Percentiles rank a stretch among this genome's conserved stretches.
Evolutionary conservation across 2,888 invertebrate genomes (phyloP).

Genomic region (Acleris laterana): DNA sequence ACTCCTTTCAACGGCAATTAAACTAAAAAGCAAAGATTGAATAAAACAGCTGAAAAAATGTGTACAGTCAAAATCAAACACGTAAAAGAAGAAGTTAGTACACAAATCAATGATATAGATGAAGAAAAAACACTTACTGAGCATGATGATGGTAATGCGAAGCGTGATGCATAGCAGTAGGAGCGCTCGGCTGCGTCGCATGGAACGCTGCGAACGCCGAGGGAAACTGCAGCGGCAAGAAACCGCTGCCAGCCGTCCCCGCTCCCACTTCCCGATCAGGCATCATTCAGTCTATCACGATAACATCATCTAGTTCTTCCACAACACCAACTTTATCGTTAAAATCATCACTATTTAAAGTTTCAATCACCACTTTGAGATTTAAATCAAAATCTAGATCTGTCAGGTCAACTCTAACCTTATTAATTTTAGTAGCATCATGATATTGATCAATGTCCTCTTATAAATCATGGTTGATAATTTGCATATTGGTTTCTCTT

Average conservation of each 20-base stretch:
- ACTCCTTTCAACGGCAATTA: no score
- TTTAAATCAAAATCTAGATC: constrained; percentile 10
- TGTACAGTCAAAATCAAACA: no score
- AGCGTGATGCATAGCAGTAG: constrained; percentile 84
- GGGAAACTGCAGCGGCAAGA: constrained; percentile 84
- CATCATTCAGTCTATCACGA: constrained; percentile 72
- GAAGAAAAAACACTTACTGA: constrained; percentile 65
- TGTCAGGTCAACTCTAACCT: constrained; percentile 75
- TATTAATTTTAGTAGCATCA: constrained; percentile 62
- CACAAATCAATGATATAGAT: constrained; percentile 17
- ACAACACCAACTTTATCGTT: constrained; percentile 41
- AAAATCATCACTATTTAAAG: constrained; percentile 39
- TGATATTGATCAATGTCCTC: constrained; percentile 52
- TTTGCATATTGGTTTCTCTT: constrained; percentile 39
- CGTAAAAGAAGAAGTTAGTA: no score
- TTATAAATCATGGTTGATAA: constrained; percentile 52
- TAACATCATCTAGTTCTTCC: constrained; percentile 58
- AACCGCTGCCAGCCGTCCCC: constrained; percentile 83
- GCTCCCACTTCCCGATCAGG: constrained; percentile 84
- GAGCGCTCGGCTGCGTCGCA: constrained; percentile 85
- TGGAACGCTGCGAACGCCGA: constrained; percentile 86
- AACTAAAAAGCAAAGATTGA: no score
- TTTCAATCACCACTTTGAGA: not conserved
- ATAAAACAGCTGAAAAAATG: no score
- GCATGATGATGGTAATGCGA: constrained; percentile 82